phyloP scores from a whole-genome alignment of 2,113 vertebrate genomes.

The Thunnus thynnus region DNA sequence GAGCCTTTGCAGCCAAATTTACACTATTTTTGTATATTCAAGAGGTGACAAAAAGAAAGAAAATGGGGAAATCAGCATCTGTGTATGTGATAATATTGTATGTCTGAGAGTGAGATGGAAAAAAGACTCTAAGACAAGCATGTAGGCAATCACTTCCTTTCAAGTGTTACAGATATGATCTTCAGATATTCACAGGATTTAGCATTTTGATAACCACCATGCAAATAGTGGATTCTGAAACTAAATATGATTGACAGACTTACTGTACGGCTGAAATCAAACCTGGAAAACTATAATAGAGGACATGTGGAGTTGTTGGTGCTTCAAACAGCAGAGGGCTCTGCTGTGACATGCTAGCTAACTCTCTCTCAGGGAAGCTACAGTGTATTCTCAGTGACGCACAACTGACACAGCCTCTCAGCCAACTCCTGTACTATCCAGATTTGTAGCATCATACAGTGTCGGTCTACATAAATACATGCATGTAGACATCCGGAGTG shows the following conservation, averaged over 20 bases:
- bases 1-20: background rate
- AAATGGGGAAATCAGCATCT: background rate
- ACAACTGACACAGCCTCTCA: slow-evolving; percentile 55
- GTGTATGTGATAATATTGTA: background rate
- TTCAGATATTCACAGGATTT: background rate
- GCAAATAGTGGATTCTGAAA: background rate
- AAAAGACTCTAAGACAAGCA: background rate
- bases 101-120: background rate
- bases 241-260: background rate
- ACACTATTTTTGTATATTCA: background rate
- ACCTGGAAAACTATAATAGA: background rate
- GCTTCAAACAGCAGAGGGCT: slow-evolving; percentile 75
- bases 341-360: slow-evolving; percentile 61
- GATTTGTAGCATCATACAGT: slow-evolving; percentile 50
- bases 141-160: background rate
- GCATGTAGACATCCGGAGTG: slow-evolving; percentile 46
- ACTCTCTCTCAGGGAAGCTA: slow-evolving; percentile 10
- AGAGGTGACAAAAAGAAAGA: background rate
- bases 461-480: slow-evolving; percentile 47
- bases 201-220: background rate
- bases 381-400: slow-evolving; percentile 50
- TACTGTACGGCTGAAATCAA: background rate
- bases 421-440: slow-evolving; percentile 58
- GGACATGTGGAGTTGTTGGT: slow-evolving; percentile 1
- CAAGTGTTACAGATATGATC: background rate